phyloP scores from a whole-genome alignment of 2,888 invertebrate species.

The Beris chalybata region DNA sequence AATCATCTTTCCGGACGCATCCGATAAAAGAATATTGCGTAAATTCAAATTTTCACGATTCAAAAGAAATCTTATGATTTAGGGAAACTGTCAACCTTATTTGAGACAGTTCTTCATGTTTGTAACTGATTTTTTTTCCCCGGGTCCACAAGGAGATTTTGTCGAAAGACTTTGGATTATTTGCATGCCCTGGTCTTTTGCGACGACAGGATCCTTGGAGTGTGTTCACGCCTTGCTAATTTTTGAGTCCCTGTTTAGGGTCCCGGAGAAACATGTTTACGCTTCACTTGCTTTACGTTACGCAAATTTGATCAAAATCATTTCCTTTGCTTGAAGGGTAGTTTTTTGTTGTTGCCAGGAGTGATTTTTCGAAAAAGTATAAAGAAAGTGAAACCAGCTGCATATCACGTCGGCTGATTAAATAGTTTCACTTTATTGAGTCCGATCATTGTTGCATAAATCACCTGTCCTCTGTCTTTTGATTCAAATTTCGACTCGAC shows the following conservation, averaged over 20 bases:
- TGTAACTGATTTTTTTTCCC: not conserved
- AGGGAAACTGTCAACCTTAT: slow-evolving; percentile 11
- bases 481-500: slow-evolving; percentile 2
- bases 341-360: not conserved
- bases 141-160: not conserved
- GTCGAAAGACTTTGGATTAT: not conserved
- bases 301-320: slow-evolving; percentile 37
- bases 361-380: not conserved
- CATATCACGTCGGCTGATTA: not conserved
- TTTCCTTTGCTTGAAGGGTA: slow-evolving; percentile 7
- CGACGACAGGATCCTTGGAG: slow-evolving; percentile 14
- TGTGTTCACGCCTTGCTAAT: slow-evolving; percentile 40
- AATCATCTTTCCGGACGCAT: not conserved
- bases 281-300: slow-evolving; percentile 38
- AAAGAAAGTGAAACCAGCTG: not conserved
- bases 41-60: slow-evolving; percentile 2
- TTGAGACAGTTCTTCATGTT: no score
- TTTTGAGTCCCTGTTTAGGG: slow-evolving; percentile 26
- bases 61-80: slow-evolving; percentile 34
- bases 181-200: slow-evolving; percentile 8
- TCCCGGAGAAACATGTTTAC: slow-evolving; percentile 29
- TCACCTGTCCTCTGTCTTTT: slow-evolving; percentile 17
- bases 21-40: slow-evolving; percentile 2
- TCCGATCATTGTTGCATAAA: slow-evolving; percentile 13
- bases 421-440: slow-evolving; percentile 5